phyloP scores from a whole-genome alignment of 2,888 invertebrate species.

The Smittia sp. region DNA sequence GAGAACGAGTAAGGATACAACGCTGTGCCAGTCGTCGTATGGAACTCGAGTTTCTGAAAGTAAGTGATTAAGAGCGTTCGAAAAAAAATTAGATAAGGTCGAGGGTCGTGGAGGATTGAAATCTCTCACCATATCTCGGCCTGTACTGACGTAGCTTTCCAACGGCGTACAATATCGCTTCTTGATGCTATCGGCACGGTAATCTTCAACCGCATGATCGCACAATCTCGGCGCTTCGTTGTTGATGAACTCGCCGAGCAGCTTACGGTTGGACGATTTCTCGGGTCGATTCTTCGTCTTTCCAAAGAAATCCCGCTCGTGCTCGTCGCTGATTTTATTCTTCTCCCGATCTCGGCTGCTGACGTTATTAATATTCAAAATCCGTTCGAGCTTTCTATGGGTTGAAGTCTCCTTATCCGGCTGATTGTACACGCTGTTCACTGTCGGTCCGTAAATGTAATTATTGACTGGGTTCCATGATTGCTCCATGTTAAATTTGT shows the following conservation, averaged over 20 bases:
- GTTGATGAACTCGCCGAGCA: slow-evolving; percentile 72
- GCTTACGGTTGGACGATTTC: slow-evolving; percentile 49
- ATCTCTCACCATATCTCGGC: slow-evolving; percentile 53
- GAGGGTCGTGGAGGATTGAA: neutral
- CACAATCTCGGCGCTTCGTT: slow-evolving; percentile 74
- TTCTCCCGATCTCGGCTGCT: slow-evolving; percentile 30
- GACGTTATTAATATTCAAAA: slow-evolving; percentile 39
- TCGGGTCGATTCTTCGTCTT: slow-evolving; percentile 23
- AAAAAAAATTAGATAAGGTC: neutral
- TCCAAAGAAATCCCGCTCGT: slow-evolving; percentile 27
- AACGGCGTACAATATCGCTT: slow-evolving; percentile 67
- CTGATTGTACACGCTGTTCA: slow-evolving; percentile 54
- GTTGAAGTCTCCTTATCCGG: slow-evolving; percentile 44
- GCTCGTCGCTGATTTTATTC: slow-evolving; percentile 24
- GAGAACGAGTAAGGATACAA: slow-evolving; percentile 73
- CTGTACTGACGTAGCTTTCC: slow-evolving; percentile 73
- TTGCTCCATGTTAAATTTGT: slow-evolving; percentile 41
- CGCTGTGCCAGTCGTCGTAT: slow-evolving; percentile 70
- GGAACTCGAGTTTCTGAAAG: slow-evolving; percentile 56
- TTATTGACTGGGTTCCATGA: slow-evolving; percentile 55
- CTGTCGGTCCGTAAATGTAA: slow-evolving; percentile 54
- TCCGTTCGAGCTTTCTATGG: slow-evolving; percentile 35
- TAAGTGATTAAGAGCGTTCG: slow-evolving; percentile 43
- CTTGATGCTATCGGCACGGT: slow-evolving; percentile 65
- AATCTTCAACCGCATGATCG: slow-evolving; percentile 74